Evolutionary conservation across 1,140 invertebrate genomes (phyloP).

Genomic region (Heliconius hermathena): DNA sequence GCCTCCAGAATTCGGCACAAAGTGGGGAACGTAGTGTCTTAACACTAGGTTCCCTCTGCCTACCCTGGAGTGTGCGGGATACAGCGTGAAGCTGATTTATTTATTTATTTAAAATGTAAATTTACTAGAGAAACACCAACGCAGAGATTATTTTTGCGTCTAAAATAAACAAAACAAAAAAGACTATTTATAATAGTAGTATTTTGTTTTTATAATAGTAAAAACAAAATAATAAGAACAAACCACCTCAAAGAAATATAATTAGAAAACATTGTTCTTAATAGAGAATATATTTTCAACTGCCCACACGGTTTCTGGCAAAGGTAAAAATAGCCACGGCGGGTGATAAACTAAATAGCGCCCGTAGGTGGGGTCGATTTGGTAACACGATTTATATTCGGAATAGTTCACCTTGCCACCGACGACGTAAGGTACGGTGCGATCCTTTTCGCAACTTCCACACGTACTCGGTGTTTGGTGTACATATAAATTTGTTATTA

Average conservation of each 20-base stretch:
- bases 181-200: too few relatives aligned
- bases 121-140: not conserved
- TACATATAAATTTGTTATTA: slow-evolving; percentile 31
- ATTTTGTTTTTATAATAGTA: too few relatives aligned
- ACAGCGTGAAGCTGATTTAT: too few relatives aligned
- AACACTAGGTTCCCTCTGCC: too few relatives aligned
- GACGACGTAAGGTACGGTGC: slow-evolving; percentile 16
- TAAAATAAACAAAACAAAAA: not conserved
- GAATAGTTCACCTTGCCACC: slow-evolving; percentile 36
- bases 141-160: not conserved
- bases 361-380: slow-evolving; percentile 40
- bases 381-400: slow-evolving; percentile 46
- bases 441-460: slow-evolving; percentile 40
- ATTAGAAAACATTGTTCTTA: not conserved
- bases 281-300: not conserved
- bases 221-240: not conserved
- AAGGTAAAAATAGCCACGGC: slow-evolving; percentile 39
- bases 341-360: slow-evolving; percentile 39
- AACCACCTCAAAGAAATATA: not conserved
- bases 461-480: slow-evolving; percentile 13
- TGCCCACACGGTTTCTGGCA: slow-evolving; percentile 29
- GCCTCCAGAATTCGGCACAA: too few relatives aligned
- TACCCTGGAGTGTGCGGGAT: too few relatives aligned
- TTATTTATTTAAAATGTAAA: not conserved
- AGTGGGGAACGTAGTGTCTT: too few relatives aligned